phyloP scores from a whole-genome alignment of 2,888 invertebrate species.

The Thalpophila matura region DNA sequence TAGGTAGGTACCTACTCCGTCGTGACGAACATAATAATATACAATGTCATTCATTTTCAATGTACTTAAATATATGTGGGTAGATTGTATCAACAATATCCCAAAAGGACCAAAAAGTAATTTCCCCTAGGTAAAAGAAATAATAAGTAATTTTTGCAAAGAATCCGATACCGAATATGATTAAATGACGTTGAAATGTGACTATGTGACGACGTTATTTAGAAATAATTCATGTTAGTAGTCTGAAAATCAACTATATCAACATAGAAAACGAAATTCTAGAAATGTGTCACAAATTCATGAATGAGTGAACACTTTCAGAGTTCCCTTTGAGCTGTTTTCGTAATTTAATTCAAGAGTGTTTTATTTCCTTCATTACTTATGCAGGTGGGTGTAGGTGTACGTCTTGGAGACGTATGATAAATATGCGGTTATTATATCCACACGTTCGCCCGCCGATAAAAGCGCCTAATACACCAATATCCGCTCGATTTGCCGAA shows the following conservation, averaged over 20 bases:
- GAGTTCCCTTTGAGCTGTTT: neutral
- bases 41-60: conserved; percentile 44
- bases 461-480: conserved; percentile 72
- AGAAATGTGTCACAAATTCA: conserved; percentile 1
- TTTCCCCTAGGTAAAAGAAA: conserved; percentile 73
- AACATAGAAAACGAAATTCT: neutral
- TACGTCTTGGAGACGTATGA: conserved; percentile 39
- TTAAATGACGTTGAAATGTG: conserved; percentile 64
- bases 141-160: conserved; percentile 71
- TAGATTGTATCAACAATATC: conserved; percentile 61
- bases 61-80: conserved; percentile 49
- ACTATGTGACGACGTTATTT: neutral
- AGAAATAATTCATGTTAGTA: neutral
- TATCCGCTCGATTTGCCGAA: conserved; percentile 70
- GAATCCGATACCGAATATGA: conserved; percentile 67
- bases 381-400: conserved; percentile 43
- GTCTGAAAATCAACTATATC: neutral
- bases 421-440: conserved; percentile 59
- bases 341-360: conserved; percentile 23
- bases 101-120: conserved; percentile 66
- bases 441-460: conserved; percentile 60
- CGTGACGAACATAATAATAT: conserved; percentile 35
- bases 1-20: conserved; percentile 10
- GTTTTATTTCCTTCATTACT: conserved; percentile 44
- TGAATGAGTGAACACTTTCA: neutral